Evolutionary conservation across 2,797 vertebrate species (phyloP).

Genomic region (Sus cebifrons): DNA sequence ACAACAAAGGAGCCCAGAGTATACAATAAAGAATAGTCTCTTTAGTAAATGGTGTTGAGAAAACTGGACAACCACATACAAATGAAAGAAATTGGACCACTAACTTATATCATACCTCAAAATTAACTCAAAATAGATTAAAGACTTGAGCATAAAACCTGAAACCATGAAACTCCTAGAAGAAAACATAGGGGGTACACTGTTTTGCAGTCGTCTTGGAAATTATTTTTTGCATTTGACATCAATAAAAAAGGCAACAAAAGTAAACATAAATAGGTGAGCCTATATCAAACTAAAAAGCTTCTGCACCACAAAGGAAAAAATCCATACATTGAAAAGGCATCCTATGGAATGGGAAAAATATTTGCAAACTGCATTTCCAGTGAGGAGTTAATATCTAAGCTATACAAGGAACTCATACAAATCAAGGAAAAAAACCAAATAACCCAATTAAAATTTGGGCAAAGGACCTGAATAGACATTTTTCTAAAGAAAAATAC

Average conservation of each 20-base stretch:
- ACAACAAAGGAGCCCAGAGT: neutral
- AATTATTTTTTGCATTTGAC: conserved; percentile 4
- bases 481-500: neutral
- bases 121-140: conserved; percentile 15
- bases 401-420: conserved; percentile 1
- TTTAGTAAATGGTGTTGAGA: neutral
- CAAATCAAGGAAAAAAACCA: neutral
- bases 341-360: neutral
- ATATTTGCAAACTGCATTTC: neutral
- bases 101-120: neutral
- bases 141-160: neutral
- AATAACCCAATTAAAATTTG: conserved; percentile 1
- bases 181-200: neutral
- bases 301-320: neutral
- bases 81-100: neutral
- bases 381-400: neutral
- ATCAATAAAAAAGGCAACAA: neutral
- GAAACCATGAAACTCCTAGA: neutral
- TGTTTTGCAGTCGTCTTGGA: neutral
- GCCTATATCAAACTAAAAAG: neutral
- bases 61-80: neutral
- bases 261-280: neutral
- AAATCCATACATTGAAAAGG: neutral
- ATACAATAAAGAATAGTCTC: neutral
- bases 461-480: neutral